Evolutionary conservation across 2,888 invertebrate genomes (phyloP).

Genomic region (Holacanthella duospinosa): DNA sequence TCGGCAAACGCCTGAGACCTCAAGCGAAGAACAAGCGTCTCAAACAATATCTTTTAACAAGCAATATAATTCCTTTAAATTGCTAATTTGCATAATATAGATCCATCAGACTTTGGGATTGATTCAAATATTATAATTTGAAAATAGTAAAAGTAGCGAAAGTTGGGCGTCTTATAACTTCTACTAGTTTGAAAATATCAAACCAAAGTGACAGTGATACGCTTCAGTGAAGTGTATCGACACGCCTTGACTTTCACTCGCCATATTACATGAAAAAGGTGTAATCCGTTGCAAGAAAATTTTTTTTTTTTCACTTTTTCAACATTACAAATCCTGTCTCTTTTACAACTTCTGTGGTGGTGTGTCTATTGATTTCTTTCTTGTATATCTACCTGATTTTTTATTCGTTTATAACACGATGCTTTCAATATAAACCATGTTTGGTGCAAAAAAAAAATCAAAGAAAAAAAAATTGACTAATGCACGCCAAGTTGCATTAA

Average conservation of each 20-base stretch:
- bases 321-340: neutral
- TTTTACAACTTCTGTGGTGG: neutral
- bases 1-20: too few relatives aligned
- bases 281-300: too few relatives aligned
- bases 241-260: neutral
- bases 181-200: too few relatives aligned
- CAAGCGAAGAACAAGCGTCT: too few relatives aligned
- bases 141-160: neutral
- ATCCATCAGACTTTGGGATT: neutral
- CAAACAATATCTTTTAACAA: too few relatives aligned
- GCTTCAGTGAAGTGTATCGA: neutral
- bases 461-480: too few relatives aligned
- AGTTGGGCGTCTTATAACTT: neutral
- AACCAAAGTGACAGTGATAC: too few relatives aligned
- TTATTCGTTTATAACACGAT: too few relatives aligned
- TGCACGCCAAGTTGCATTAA: too few relatives aligned
- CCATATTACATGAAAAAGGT: neutral
- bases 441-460: too few relatives aligned
- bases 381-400: neutral
- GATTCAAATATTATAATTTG: neutral
- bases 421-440: too few relatives aligned
- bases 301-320: neutral
- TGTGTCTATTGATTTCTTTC: neutral
- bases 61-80: too few relatives aligned
- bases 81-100: neutral